Conservation (phyloP, 2,113 vertebrate genomes). For the Ammodytes marinus region DNA sequence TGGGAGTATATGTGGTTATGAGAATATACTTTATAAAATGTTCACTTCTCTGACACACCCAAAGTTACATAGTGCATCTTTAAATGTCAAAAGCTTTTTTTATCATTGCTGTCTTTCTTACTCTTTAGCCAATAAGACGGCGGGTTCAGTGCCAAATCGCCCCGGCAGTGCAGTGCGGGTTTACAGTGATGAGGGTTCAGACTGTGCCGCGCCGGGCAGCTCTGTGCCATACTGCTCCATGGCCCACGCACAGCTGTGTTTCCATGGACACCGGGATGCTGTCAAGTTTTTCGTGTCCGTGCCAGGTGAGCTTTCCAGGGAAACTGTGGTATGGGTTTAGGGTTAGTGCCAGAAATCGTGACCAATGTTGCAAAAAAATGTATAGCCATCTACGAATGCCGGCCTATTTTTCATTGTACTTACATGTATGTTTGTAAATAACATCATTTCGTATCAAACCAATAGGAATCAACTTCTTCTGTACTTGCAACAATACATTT, state of each 20-base stretch:
- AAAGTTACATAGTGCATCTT: not conserved
- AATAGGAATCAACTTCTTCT: too few relatives aligned
- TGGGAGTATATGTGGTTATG: too few relatives aligned
- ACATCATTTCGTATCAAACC: not conserved
- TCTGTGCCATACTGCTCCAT: constrained; percentile 99
- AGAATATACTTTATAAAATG: too few relatives aligned
- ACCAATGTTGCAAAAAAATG: not conserved
- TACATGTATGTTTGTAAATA: not conserved
- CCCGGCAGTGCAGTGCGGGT: constrained; percentile 92
- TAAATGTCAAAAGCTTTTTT: not conserved
- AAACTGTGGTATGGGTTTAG: not conserved
- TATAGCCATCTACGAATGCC: not conserved
- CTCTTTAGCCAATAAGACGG: constrained; percentile 88
- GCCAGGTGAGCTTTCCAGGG: constrained; percentile 85
- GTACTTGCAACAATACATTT: too few relatives aligned
- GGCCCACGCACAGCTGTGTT: constrained; percentile 98
- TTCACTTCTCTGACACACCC: too few relatives aligned
- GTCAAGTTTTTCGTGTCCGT: constrained; percentile 98
- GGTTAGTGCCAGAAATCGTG: not conserved
- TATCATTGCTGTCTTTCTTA: not conserved
- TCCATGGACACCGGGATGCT: constrained; percentile 96
- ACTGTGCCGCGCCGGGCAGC: constrained; percentile 85
- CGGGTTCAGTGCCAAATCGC: constrained; percentile 84
- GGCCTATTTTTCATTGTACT: not conserved
- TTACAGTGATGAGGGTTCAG: constrained; percentile 89